Evolutionary conservation across 2,888 invertebrate genomes (phyloP), one percentile per base, ranked within the genome.

Genomic region (Hemicrepidius hirtus): DNA sequence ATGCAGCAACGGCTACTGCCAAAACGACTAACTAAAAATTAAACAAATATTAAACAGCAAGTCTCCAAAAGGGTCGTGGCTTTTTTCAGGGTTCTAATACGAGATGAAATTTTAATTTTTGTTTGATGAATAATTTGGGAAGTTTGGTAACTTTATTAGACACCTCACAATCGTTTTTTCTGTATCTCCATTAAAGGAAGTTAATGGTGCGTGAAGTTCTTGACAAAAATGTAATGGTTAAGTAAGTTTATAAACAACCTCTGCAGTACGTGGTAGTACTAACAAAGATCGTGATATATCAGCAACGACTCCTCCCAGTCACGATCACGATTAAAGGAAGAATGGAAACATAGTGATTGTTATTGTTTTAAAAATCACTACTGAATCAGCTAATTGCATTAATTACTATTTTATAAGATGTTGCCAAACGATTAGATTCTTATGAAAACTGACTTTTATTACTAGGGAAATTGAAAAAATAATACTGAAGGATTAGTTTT

Each of bases 281-380:
- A 41, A 21, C 6, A 57, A 50, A 60, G 40, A 59, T 77, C 77
- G 77, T 76, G 77, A 77, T 76, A 77, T 73, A 73, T 75, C 77
- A 76, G 65, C 41, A 18, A 6, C 7, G 55, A 53, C 72, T 68
- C 74, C 73, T 73, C 77, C 76, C 69, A 57, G 60, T 74, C 77
- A 77, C 73, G 73, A 73, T 10, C 40, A 57, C 28, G 7, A 50
- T 50, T 24, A 50, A 16, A 28, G 28, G 53, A 32, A 53, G 49
- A 53, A 53, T 53, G 46, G 46, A 46, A 44, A 13, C 6, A 53
- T 5, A 53, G 13, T 13, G 53, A 16, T 53, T 53, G 28, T 21
- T 21, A 20, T 46, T 44, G 50, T 28, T 49, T 46, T 24, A 6
- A 32, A 28, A 24, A 4, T 24, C 9, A 28, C 28, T 21, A 53